These are phyloP conservation scores for Champsocephalus esox DNA, from an alignment of 2,797 vertebrate species.

Conservation along the genomic window DNA sequence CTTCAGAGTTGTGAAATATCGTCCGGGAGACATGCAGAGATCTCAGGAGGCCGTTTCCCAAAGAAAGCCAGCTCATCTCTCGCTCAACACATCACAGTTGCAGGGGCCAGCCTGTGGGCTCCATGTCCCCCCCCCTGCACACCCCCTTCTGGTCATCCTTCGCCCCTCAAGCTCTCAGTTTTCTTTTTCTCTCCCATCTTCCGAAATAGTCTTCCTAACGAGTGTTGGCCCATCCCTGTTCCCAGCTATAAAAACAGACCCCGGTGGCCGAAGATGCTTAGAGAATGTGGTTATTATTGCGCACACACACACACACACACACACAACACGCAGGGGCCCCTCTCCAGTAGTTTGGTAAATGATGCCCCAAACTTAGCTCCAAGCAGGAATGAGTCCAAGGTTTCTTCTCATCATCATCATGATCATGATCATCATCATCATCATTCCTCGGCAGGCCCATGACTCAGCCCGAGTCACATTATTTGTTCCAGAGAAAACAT, in stretches of 20 bases:
- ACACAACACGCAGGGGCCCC: slow-evolving; percentile 71
- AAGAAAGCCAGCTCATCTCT: slow-evolving; percentile 60
- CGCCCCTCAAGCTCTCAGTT: slow-evolving; percentile 55
- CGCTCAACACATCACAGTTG: slow-evolving; percentile 40
- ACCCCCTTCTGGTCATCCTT: slow-evolving; percentile 71
- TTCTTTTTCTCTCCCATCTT: slow-evolving; percentile 71
- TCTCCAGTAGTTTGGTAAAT: slow-evolving; percentile 86
- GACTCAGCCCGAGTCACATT: slow-evolving; percentile 87
- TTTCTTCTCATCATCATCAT: slow-evolving; percentile 85
- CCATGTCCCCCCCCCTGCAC: slow-evolving; percentile 48
- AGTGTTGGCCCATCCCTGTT: slow-evolving; percentile 82
- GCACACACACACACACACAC: slow-evolving; percentile 49
- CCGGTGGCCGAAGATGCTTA: slow-evolving; percentile 85
- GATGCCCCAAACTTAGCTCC: slow-evolving; percentile 87
- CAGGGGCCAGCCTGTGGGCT: slow-evolving; percentile 46
- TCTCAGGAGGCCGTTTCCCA: slow-evolving; percentile 54
- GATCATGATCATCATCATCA: slow-evolving; percentile 76
- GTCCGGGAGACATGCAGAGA: slow-evolving; percentile 42
- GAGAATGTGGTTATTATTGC: slow-evolving; percentile 89
- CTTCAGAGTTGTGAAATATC: slow-evolving; percentile 66
- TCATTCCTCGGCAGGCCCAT: slow-evolving; percentile 84
- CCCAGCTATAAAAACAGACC: slow-evolving; percentile 88
- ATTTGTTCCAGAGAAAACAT: slow-evolving; percentile 89
- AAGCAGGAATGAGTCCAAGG: slow-evolving; percentile 81
- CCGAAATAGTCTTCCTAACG: slow-evolving; percentile 84